Percentiles rank a stretch among this genome's conserved stretches.
Evolutionary conservation across 2,888 invertebrate species (phyloP).

Genomic region (Pegoplata infirma): DNA sequence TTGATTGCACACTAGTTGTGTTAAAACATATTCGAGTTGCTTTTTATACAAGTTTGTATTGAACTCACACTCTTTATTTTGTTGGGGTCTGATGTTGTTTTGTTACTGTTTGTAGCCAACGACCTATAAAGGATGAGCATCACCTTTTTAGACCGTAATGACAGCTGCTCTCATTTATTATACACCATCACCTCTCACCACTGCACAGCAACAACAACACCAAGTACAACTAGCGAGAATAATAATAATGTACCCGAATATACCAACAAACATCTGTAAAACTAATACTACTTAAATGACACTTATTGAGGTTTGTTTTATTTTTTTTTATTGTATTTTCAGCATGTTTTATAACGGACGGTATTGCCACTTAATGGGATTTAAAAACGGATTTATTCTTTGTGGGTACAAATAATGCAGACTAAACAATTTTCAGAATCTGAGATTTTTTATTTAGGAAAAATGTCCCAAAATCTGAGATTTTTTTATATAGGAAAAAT

Average conservation of each 20-base stretch:
- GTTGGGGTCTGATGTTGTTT: constrained; percentile 6
- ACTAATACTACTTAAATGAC: constrained; percentile 1
- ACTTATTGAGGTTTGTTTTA: background rate
- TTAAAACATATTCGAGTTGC: background rate
- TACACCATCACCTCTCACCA: constrained; percentile 31
- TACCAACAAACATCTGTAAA: constrained; percentile 2
- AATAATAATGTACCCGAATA: background rate
- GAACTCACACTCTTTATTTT: background rate
- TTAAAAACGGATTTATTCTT: too few relatives aligned
- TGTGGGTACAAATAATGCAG: too few relatives aligned
- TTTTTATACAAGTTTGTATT: background rate
- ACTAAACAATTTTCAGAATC: too few relatives aligned
- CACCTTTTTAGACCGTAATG: constrained; percentile 26
- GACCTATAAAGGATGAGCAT: constrained; percentile 39
- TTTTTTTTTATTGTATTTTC: background rate
- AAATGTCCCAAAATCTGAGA: too few relatives aligned
- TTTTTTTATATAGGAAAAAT: too few relatives aligned
- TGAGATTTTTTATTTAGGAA: too few relatives aligned
- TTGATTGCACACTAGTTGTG: background rate
- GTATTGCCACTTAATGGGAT: background rate
- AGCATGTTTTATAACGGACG: background rate
- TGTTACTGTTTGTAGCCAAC: constrained; percentile 28
- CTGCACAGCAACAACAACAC: background rate
- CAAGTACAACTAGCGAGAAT: background rate
- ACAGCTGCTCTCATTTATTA: constrained; percentile 57